Base-by-base conservation (phyloP, 2,888 invertebrate species). In the Ectobius pallidus region DNA sequence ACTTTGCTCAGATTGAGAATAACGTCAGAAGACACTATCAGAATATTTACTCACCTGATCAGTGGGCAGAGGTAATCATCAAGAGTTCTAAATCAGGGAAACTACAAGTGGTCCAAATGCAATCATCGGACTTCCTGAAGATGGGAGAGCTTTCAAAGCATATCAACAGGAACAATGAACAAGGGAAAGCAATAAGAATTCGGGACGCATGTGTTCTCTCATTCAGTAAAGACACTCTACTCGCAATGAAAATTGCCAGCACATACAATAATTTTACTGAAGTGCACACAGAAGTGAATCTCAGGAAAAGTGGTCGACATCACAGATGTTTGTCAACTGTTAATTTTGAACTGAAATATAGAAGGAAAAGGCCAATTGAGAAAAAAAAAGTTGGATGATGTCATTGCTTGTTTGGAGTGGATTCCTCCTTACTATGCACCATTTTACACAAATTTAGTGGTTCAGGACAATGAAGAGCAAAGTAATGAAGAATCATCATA, bases 81-180 rank as follows among this genome's bases (percentile, higher is more conserved):
- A 25, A 22, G 16, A 9, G 55, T 25, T 39, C 67, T 22, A 67
- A 67, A 44, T 67, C 39, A 67, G 44, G 63, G 16, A 18, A 67
- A 22, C 44, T 22, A 30, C n/a, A 63, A 32, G n/a, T 63, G 63
- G n/a, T 63, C 30, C 20, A 42, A 22, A 14, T 67, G 18, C 11
- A 49, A 49, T 49, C 49, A 49, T 49, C 49, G 11, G 49, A 49
- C 4, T 49, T 49, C 49, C n/a, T 49, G 6, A 49, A 49, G 18
- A 49, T n/a, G 6, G 49, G n/a, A n/a, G 49, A 49, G n/a, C 16
- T 49, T 49, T n/a, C 7, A 49, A 49, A 49, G 11, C 7, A 49
- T 6, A 14, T 49, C 6, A 49, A 49, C 49, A 49, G n/a, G n/a
- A 49, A 49, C 18, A n/a, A 49, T 49, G 49, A 14, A 49, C n/a